Conservation (phyloP, 2,797 vertebrate species). For the Hyperoplus lanceolatus region DNA sequence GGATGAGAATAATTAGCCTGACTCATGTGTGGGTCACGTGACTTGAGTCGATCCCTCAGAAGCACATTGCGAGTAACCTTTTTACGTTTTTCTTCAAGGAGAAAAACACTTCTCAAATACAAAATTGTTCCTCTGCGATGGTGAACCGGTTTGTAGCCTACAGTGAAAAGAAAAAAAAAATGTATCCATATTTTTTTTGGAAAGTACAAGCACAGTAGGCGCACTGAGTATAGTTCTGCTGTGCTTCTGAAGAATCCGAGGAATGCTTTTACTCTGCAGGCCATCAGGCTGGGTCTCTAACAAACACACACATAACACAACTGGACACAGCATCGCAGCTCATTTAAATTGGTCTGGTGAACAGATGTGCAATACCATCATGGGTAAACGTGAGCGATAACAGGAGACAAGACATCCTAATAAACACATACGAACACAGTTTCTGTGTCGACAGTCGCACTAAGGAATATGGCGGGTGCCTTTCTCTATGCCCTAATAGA, state of each 20-base stretch:
- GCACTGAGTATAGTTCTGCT: conserved; percentile 64
- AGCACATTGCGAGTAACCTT: neutral
- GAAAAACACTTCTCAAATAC: neutral
- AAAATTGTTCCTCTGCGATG: neutral
- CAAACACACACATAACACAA: conserved; percentile 62
- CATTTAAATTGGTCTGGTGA: conserved; percentile 64
- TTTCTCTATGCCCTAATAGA: conserved; percentile 71
- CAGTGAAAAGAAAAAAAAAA: conserved; percentile 9
- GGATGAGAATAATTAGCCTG: too few species aligned
- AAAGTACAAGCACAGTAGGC: conserved; percentile 47
- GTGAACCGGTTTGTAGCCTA: neutral
- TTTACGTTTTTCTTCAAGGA: neutral
- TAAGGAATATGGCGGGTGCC: conserved; percentile 11
- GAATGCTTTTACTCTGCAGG: conserved; percentile 83
- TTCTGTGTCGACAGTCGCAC: conserved; percentile 22
- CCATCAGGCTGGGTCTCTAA: conserved; percentile 53
- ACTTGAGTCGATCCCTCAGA: neutral
- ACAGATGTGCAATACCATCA: conserved; percentile 63
- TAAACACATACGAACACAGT: conserved; percentile 35
- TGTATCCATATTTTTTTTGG: conserved; percentile 23
- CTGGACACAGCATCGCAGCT: conserved; percentile 51
- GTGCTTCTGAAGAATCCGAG: conserved; percentile 77
- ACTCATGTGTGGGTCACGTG: neutral
- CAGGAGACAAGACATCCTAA: conserved; percentile 13
- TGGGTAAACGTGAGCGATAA: conserved; percentile 41